Evolutionary conservation across 2,888 invertebrate genomes (phyloP).

Genomic region (Cerastis leucographa): DNA sequence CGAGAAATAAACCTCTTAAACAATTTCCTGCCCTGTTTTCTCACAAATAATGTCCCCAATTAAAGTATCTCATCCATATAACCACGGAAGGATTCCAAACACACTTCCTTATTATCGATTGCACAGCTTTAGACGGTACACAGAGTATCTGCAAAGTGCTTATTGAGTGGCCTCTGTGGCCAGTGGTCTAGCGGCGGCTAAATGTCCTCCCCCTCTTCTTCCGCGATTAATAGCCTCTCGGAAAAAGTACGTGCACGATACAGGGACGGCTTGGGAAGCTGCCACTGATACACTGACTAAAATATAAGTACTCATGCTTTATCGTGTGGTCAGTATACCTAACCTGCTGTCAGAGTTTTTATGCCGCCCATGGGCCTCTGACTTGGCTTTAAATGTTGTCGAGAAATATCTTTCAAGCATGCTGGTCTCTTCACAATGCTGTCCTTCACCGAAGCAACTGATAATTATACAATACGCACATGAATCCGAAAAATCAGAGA

Average conservation of each 20-base stretch:
- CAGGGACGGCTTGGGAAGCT: slow-evolving; percentile 70
- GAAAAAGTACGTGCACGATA: slow-evolving; percentile 76
- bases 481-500: too few relatives aligned
- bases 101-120: slow-evolving; percentile 43
- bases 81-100: neutral
- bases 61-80: neutral
- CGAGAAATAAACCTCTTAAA: neutral
- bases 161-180: slow-evolving; percentile 63
- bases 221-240: slow-evolving; percentile 83
- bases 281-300: neutral
- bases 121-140: slow-evolving; percentile 41
- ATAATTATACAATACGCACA: too few relatives aligned
- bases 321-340: too few relatives aligned
- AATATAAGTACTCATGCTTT: too few relatives aligned
- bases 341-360: too few relatives aligned
- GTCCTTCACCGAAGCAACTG: neutral
- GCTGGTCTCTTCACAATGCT: too few relatives aligned
- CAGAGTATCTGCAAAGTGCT: slow-evolving; percentile 47
- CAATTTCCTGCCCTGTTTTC: neutral
- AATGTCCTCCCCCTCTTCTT: slow-evolving; percentile 74
- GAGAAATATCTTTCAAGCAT: too few relatives aligned
- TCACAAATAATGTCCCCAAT: neutral
- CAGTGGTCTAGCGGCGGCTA: slow-evolving; percentile 69
- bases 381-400: too few relatives aligned
- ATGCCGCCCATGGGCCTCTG: too few relatives aligned